A percentile compares a stretch with the other conserved stretches of the same genome.
Conservation (phyloP, 2,113 vertebrate species). For the Theropithecus gelada region DNA sequence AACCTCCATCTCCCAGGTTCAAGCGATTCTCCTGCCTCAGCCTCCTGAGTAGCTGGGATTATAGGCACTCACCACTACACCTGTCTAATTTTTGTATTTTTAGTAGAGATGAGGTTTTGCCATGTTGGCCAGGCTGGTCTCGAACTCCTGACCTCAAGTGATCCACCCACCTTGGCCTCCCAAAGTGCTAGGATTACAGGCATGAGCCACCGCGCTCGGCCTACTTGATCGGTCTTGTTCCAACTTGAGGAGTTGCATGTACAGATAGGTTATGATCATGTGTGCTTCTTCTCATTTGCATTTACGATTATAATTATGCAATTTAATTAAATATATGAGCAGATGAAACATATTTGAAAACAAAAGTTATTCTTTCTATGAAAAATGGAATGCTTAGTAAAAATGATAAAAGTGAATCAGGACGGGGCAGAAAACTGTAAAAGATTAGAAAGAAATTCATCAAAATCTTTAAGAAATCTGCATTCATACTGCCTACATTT, state of each 20-base stretch:
- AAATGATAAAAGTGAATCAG: neutral
- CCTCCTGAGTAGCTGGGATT: too few species aligned
- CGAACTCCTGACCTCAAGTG: too few species aligned
- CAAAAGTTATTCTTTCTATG: neutral
- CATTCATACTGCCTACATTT: neutral
- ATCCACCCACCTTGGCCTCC: too few species aligned
- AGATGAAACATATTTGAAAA: neutral
- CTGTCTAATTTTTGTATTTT: too few species aligned
- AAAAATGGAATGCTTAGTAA: neutral
- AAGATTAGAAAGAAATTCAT: neutral
- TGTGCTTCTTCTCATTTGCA: neutral
- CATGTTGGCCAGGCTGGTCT: too few species aligned
- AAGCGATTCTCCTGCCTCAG: too few species aligned
- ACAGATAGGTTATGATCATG: neutral
- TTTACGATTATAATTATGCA: neutral
- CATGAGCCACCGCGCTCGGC: fast-evolving
- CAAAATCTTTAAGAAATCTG: neutral
- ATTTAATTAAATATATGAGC: neutral
- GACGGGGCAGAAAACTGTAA: neutral
- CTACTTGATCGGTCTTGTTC: neutral
- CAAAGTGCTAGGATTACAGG: too few species aligned
- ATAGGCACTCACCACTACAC: too few species aligned
- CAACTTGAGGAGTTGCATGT: neutral
- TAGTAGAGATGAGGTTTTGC: too few species aligned
- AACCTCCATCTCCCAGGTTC: too few species aligned